Percentiles rank a stretch among this genome's conserved stretches.
These are phyloP conservation scores for Myocastor coypus DNA, from an alignment of 2,113 vertebrate genomes.

Conservation along the genomic window DNA sequence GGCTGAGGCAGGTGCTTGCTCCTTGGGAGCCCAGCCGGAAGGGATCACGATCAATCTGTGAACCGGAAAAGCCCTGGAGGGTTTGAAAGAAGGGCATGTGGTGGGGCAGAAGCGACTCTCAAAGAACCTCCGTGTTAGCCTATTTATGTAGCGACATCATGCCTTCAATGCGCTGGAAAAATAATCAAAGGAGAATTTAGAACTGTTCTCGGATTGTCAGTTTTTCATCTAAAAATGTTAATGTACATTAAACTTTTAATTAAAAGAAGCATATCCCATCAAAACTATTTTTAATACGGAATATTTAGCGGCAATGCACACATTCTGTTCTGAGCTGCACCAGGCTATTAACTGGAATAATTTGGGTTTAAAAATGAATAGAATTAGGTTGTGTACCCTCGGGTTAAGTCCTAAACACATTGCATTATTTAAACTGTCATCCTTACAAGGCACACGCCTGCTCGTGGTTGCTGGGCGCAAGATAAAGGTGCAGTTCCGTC, in stretches of 20 bases:
- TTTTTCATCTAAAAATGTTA: constrained; percentile 88
- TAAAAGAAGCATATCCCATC: constrained; percentile 86
- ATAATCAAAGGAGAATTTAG: constrained; percentile 86
- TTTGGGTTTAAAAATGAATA: constrained; percentile 73
- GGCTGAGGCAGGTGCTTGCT: not conserved
- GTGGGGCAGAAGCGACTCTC: constrained; percentile 75
- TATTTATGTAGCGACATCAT: constrained; percentile 78
- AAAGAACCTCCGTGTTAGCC: constrained; percentile 76
- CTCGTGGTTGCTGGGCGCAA: not conserved
- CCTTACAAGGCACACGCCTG: not conserved
- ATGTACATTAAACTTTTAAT: constrained; percentile 88
- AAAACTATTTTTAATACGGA: constrained; percentile 83
- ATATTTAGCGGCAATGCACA: constrained; percentile 74
- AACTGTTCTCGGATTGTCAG: constrained; percentile 85
- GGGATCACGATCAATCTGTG: not conserved
- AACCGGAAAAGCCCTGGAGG: constrained; percentile 17
- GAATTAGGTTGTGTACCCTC: constrained; percentile 72
- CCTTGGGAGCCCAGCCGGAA: constrained; percentile 2
- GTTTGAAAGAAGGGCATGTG: constrained; percentile 20
- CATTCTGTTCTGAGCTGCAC: constrained; percentile 74
- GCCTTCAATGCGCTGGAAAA: constrained; percentile 82
- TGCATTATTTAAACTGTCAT: constrained; percentile 13
- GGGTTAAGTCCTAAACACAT: constrained; percentile 71
- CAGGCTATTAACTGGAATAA: constrained; percentile 76
- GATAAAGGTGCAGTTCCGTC: constrained; percentile 64